Evolutionary conservation across 2,888 invertebrate genomes (phyloP), one percentile per base, ranked within the genome.

Genomic region (Sicus ferrugineus): DNA sequence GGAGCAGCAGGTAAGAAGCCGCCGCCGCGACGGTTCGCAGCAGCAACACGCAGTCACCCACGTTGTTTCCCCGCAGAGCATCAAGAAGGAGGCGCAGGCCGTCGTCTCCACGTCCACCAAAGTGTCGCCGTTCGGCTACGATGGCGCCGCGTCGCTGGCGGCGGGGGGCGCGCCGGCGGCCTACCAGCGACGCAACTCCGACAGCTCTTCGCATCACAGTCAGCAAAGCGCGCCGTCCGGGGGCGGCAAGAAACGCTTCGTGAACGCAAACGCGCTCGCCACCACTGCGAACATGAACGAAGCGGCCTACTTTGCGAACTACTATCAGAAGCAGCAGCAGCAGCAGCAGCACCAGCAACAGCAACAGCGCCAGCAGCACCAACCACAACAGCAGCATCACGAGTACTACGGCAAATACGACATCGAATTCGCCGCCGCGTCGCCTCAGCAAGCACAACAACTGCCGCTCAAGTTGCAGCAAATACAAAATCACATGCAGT

Each of bases 321-420:
- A 82, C 64, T 85, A 84, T 76, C 71, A 79, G 14, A 78, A 77
- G 26, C 75, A 73, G 11, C 73, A 58, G n/a, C 73, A 73, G 16
- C 75, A 74, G 65, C 76, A 73, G 23, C 75, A 75, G 16, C 71
- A 71, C 23, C 77, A 75, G 14, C 9, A 34, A 7, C 70, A 67
- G 21, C 65, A 73, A 5, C 66, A 71, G 16, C 70, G 68, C 11
- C 73, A 70, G 6, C 74, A 75, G 31, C 75, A 75, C 23, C 76
- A 72, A 59, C 75, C 75, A 14, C 59, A 72, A 16, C 75, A 75
- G 68, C 76, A 70, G 28, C 58, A 79, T 14, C 83, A 83, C 67
- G 84, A 85, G 5, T 85, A 84, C 71, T 85, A 84, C 71, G 83
- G 83, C 69, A 85, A 84, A 73, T 85, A 84, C 73, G 85, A 85